Conservation (phyloP, 2,113 vertebrate species). For the Syngnathus typhle region DNA sequence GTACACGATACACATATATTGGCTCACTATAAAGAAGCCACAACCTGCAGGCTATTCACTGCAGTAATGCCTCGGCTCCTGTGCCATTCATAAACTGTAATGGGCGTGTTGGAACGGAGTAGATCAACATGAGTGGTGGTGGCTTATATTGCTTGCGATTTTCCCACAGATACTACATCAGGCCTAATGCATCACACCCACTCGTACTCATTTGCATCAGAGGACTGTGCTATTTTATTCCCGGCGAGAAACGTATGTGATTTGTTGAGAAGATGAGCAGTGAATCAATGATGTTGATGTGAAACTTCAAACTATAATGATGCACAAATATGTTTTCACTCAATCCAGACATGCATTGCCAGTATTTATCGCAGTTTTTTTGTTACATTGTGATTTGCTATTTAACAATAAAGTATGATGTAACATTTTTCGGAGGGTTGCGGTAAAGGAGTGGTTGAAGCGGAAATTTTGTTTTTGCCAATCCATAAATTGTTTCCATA, state of each 20-base stretch:
- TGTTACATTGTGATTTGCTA: neutral
- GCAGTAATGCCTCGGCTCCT: conserved; percentile 24
- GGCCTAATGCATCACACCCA: conserved; percentile 33
- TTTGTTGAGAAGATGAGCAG: conserved; percentile 33
- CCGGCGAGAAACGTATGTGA: conserved; percentile 29
- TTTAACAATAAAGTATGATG: neutral
- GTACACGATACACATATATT: conserved; percentile 15
- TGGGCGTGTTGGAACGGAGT: conserved; percentile 25
- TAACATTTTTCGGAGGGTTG: neutral
- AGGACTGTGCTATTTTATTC: conserved; percentile 22
- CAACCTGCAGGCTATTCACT: conserved; percentile 21
- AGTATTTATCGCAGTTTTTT: neutral
- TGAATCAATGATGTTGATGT: conserved; percentile 39
- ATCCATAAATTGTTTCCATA: too few relatives aligned
- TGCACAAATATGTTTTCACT: conserved; percentile 16
- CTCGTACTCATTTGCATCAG: conserved; percentile 46
- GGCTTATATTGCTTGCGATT: conserved; percentile 16
- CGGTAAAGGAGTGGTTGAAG: neutral
- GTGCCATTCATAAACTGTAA: conserved; percentile 39
- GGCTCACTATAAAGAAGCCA: conserved; percentile 20
- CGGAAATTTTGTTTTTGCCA: too few relatives aligned
- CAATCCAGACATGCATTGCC: conserved; percentile 1
- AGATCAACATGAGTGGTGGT: conserved; percentile 32
- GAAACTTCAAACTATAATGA: conserved; percentile 32
- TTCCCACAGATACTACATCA: conserved; percentile 26